Conservation (phyloP, 2,888 invertebrate species). For the Drosophila formosana region DNA sequence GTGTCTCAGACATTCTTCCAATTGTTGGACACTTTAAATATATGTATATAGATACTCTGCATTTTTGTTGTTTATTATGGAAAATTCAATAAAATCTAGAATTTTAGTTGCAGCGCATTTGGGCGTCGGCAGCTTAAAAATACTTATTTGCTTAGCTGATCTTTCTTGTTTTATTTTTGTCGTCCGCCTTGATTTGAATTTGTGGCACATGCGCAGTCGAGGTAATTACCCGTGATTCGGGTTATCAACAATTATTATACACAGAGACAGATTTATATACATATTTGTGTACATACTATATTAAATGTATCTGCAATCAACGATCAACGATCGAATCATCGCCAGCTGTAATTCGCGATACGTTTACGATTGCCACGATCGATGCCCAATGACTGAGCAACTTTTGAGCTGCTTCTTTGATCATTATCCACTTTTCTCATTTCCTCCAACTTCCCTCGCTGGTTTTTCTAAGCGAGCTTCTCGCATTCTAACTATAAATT, state of each 20-base stretch:
- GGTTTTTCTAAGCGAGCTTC: slow-evolving; percentile 12
- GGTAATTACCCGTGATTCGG: slow-evolving; percentile 71
- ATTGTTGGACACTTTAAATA: too few species aligned
- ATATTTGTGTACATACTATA: neutral
- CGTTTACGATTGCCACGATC: slow-evolving; percentile 4
- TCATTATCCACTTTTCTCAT: neutral
- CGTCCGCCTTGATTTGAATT: slow-evolving; percentile 64
- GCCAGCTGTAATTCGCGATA: slow-evolving; percentile 22
- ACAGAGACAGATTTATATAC: neutral
- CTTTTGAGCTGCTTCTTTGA: slow-evolving; percentile 9
- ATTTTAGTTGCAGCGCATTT: neutral
- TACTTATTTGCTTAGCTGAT: neutral
- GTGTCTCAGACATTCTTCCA: too few species aligned
- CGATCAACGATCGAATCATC: slow-evolving; percentile 10
- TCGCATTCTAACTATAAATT: slow-evolving; percentile 28
- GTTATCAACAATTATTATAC: slow-evolving; percentile 44
- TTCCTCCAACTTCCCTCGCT: neutral
- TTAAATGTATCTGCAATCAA: neutral
- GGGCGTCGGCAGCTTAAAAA: neutral
- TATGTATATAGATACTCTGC: too few species aligned
- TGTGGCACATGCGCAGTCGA: slow-evolving; percentile 49
- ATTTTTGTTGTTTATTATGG: too few species aligned
- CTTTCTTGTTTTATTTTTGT: slow-evolving; percentile 12
- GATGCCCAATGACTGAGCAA: slow-evolving; percentile 28
- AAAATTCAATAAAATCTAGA: neutral